phyloP scores from a whole-genome alignment of 2,888 invertebrate genomes.

The Parochlus steinenii region DNA sequence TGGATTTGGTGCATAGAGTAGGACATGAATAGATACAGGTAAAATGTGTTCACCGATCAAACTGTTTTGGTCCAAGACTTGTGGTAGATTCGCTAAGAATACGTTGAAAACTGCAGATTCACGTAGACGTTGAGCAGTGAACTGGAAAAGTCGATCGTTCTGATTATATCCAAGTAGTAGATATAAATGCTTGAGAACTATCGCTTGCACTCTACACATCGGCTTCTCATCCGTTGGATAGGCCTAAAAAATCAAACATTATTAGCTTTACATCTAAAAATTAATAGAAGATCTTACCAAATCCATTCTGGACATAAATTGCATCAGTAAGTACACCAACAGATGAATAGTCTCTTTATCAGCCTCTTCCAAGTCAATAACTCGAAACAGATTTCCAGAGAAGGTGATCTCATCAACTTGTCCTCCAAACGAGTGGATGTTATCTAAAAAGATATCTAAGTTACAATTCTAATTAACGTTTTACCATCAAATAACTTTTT shows the following conservation, averaged over 20 bases:
- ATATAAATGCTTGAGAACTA: slow-evolving; percentile 83
- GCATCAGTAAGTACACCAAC: slow-evolving; percentile 89
- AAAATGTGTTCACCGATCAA: slow-evolving; percentile 47
- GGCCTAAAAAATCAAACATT: slow-evolving; percentile 33
- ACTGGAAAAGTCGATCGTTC: slow-evolving; percentile 76
- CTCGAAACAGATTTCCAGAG: slow-evolving; percentile 62
- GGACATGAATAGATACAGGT: slow-evolving; percentile 37
- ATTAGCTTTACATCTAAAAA: neutral
- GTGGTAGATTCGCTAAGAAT: slow-evolving; percentile 83
- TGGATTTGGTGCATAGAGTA: slow-evolving; percentile 72
- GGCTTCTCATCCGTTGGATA: slow-evolving; percentile 77
- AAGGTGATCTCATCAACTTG: slow-evolving; percentile 69
- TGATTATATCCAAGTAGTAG: slow-evolving; percentile 84
- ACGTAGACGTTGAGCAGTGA: slow-evolving; percentile 76
- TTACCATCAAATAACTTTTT: too few species aligned
- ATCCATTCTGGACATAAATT: slow-evolving; percentile 73
- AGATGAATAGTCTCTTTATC: slow-evolving; percentile 92
- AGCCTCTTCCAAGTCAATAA: slow-evolving; percentile 85
- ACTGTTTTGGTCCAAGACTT: slow-evolving; percentile 91
- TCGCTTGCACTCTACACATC: slow-evolving; percentile 59
- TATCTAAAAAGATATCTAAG: too few species aligned
- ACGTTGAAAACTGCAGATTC: slow-evolving; percentile 90
- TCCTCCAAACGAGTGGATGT: slow-evolving; percentile 68
- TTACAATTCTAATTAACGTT: too few species aligned
- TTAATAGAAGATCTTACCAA: slow-evolving; percentile 28